A percentile compares a stretch with the other conserved stretches of the same genome.
Conservation (phyloP, 2,797 vertebrate genomes). For the Trachops cirrhosus region DNA sequence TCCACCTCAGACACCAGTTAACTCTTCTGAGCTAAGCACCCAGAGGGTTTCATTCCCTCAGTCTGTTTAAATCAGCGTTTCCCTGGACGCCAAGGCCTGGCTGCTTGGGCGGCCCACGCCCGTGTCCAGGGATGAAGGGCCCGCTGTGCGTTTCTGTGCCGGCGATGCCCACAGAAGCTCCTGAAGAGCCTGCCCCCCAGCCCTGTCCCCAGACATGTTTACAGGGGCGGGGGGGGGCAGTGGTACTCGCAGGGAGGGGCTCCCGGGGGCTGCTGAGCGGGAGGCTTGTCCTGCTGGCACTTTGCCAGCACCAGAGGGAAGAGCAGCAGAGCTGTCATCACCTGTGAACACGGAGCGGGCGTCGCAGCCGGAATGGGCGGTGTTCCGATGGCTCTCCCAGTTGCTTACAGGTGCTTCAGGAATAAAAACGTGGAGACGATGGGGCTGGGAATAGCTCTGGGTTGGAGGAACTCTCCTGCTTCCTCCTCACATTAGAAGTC, state of each 20-base stretch:
- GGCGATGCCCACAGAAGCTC: too few species aligned
- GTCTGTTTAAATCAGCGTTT: conserved; percentile 1
- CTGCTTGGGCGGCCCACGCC: neutral
- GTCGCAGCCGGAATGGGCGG: neutral
- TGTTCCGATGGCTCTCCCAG: neutral
- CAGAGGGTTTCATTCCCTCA: neutral
- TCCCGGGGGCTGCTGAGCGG: fast-evolving
- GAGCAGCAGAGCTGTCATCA: fast-evolving
- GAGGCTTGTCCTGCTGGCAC: neutral
- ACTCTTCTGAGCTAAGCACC: conserved; percentile 24
- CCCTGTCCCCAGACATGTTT: too few species aligned
- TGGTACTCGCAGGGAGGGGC: neutral
- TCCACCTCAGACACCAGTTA: neutral
- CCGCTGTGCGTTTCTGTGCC: neutral
- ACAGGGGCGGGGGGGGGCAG: fast-evolving
- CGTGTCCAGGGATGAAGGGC: neutral
- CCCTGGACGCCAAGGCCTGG: neutral
- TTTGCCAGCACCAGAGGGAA: neutral
- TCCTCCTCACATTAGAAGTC: neutral
- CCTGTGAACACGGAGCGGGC: fast-evolving
- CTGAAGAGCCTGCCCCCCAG: too few species aligned
- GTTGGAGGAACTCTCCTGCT: neutral
- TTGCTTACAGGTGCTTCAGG: neutral
- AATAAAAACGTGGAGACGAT: neutral
- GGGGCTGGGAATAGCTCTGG: neutral